Base-by-base conservation (phyloP, 1,140 invertebrate species). In the Phthorimaea operculella region DNA sequence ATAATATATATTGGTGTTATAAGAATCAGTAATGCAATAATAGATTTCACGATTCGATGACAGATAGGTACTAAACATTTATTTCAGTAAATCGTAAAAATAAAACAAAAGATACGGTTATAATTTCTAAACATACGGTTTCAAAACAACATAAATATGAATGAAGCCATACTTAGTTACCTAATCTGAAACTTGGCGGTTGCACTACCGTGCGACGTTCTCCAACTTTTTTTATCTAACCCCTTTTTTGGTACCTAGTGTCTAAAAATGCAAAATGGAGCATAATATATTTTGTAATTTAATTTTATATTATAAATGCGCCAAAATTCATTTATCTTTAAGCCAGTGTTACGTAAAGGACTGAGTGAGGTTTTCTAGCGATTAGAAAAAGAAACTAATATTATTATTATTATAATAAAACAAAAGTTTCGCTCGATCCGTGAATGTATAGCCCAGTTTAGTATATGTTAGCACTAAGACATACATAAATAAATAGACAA, bases 401-500 rank as follows among this genome's bases (percentile, higher is more conserved):
- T 21, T 39, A 55, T 42, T 42, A 42, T 52, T 47, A 36, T 55
- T 52, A 52, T 33, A n/a, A 57, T 51, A 33, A 51, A 14, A 42
- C 8, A n/a, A 9, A 47, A 15, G 44, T 16, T 54, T 62, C 57
- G 54, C 60, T 69, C 59, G 57, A 53, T 54, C 60, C 55, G 57
- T 62, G 55, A 61, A 58, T 69, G 57, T 69, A 64, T 68, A 69
- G 66, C 64, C 60, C 57, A 60, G 59, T 71, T 49, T 70, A 71
- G 62, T 65, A 64, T 63, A 66, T 65, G 60, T 57, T 74, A 74
- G 74, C 72, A 76, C 66, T 64, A 72, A 14, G 15, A 64, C 57
- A 66, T 76, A 76, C 70, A 74, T 76, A 80, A 71, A 76, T 77
- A 77, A 76, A 80, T 80, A 80, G 77, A 77, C 70, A 78, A 78